A percentile compares a stretch with the other conserved stretches of the same genome.
Conservation (phyloP, 2,113 vertebrate species). For the Gallinago media region DNA sequence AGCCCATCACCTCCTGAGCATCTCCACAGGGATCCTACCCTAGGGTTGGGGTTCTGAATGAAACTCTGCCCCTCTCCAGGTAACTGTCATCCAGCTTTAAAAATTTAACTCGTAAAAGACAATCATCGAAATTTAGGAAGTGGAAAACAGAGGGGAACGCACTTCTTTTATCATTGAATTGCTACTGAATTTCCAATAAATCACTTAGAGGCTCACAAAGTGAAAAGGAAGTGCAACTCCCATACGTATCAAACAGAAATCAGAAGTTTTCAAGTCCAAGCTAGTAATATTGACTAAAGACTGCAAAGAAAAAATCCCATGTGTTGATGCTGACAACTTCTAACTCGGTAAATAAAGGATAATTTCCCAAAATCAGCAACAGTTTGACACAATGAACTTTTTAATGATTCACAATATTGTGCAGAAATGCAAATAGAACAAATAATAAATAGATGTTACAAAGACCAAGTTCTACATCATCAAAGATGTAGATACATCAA, state of each 20-base stretch:
- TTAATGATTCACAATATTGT: neutral
- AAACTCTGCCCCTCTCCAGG: neutral
- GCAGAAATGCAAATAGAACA: neutral
- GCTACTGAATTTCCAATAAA: neutral
- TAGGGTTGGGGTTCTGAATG: rapidly evolving
- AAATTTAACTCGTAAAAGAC: neutral
- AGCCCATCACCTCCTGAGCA: rapidly evolving
- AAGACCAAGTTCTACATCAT: neutral
- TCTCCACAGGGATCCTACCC: neutral
- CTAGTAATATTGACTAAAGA: neutral
- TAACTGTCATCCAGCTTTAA: neutral
- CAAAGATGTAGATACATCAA: neutral
- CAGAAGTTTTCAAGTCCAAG: neutral
- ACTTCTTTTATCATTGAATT: neutral
- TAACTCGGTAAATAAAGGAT: neutral
- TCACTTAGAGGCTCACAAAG: neutral
- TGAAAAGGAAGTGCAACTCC: neutral
- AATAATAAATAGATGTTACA: neutral
- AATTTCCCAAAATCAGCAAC: neutral
- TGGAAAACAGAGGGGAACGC: neutral
- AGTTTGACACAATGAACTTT: neutral
- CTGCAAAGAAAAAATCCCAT: neutral
- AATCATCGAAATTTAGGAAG: neutral
- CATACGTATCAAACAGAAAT: neutral
- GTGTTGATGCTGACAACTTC: neutral